Evolutionary conservation across 2,113 vertebrate genomes (phyloP).

Genomic region (Monarcha castaneiventris): DNA sequence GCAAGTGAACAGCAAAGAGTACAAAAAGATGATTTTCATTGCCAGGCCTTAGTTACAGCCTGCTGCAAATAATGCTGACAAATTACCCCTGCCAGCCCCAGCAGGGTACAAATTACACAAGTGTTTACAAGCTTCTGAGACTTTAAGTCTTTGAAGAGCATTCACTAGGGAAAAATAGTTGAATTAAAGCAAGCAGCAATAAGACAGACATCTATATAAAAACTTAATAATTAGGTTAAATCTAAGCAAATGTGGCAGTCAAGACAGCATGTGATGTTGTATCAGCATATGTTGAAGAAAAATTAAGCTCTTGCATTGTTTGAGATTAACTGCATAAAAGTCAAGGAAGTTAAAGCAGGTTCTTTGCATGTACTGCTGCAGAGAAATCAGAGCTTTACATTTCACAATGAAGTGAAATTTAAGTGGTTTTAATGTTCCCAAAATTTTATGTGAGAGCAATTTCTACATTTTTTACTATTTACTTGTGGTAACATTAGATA

Average conservation of each 20-base stretch:
- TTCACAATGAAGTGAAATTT: background rate
- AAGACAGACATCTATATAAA: background rate
- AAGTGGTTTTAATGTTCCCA: background rate
- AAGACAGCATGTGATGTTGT: background rate
- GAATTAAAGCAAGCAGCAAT: background rate
- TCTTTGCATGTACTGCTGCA: background rate
- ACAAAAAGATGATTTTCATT: background rate
- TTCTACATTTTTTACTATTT: background rate
- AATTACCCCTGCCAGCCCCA: background rate
- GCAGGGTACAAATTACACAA: background rate
- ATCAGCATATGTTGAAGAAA: background rate
- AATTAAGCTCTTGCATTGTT: background rate
- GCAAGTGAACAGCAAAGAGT: background rate
- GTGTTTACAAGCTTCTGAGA: background rate
- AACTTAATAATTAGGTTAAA: background rate
- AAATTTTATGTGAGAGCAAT: background rate
- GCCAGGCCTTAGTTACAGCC: background rate
- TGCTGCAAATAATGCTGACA: slow-evolving; percentile 8
- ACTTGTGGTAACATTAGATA: background rate
- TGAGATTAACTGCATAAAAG: background rate
- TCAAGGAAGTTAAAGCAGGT: background rate
- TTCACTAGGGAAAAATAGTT: background rate
- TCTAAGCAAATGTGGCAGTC: background rate
- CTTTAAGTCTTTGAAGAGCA: background rate
- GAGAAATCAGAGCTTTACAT: background rate